Percentiles rank a stretch among this genome's conserved stretches.
phyloP scores from a whole-genome alignment of 1,140 invertebrate genomes.

The Grapholita molesta region DNA sequence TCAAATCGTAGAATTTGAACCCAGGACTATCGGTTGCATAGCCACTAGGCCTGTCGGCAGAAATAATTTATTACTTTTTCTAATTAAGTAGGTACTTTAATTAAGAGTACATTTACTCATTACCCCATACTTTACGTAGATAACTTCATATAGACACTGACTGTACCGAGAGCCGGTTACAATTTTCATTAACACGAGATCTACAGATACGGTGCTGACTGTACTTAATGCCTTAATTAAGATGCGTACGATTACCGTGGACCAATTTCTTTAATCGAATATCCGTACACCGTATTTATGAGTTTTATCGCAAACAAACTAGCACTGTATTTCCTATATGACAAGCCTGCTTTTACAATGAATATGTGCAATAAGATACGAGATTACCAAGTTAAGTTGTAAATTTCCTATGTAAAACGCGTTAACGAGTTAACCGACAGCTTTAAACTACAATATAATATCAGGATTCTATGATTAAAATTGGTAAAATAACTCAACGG shows the following conservation, averaged over 20 bases:
- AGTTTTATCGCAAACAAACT: background rate
- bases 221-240: slow-evolving; percentile 3
- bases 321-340: background rate
- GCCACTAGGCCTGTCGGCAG: no score
- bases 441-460: background rate
- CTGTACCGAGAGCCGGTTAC: background rate
- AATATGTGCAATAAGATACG: background rate
- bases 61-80: no score
- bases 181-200: background rate
- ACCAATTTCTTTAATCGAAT: background rate
- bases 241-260: background rate
- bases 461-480: background rate
- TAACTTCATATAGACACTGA: background rate
- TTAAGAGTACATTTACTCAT: background rate
- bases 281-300: background rate
- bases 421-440: background rate
- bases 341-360: background rate
- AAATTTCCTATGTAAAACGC: slow-evolving; percentile 1
- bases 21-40: no score
- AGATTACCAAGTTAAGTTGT: background rate
- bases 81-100: no score
- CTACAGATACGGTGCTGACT: background rate
- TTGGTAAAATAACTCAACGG: background rate
- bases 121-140: background rate
- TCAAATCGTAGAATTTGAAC: no score